Evolutionary conservation across 2,113 vertebrate genomes (phyloP), one percentile per base, ranked within the genome.

Genomic region (Paedocypris sp.): DNA sequence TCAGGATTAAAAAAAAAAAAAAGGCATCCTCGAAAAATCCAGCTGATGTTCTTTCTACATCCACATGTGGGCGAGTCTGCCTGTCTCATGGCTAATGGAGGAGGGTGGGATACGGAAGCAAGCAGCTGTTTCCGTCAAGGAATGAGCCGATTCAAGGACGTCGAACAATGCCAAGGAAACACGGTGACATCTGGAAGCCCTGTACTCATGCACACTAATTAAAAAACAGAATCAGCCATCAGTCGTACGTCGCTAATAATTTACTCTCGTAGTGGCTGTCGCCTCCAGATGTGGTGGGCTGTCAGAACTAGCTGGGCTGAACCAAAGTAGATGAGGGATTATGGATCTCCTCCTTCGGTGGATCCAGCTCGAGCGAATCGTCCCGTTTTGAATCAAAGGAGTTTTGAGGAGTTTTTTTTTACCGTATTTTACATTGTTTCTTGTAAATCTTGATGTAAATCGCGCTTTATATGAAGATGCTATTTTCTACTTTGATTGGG

Each of bases 151-250:
- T 48, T 39, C 41, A n/a, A 54, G 43, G 35, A 69, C 26, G 45
- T 46, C 62, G 45, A 66, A 67, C 62, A 60, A 64, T 41, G 28
- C 29, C 36, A 51, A 7, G 18, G 54, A n/a, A 61, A 38, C 47
- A 36, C 45, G 11, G 43, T 52, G 46, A 70, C 72, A 72, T 75
- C 74, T 74, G 72, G 49, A 22, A 38, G 54, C 36, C 46, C 36
- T 23, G 20, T 66, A 51, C 64, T 64, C 62, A 69, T 19, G 36
- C 16, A 15, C 50, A 45, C 59, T 75, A 71, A 75, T 73, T 69
- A 75, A 60, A 77, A 64, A 60, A 23, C 28, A 33, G 4, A 43
- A 11, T 43, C 15, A 65, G 49, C 45, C 31, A 38, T 60, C 35
- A 65, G 48, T n/a, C 18, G 48, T 47, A 28, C 31, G 18, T 16